Evolutionary conservation across 2,888 invertebrate genomes (phyloP), one percentile per base, ranked within the genome.

Genomic region (Clunio marinus): DNA sequence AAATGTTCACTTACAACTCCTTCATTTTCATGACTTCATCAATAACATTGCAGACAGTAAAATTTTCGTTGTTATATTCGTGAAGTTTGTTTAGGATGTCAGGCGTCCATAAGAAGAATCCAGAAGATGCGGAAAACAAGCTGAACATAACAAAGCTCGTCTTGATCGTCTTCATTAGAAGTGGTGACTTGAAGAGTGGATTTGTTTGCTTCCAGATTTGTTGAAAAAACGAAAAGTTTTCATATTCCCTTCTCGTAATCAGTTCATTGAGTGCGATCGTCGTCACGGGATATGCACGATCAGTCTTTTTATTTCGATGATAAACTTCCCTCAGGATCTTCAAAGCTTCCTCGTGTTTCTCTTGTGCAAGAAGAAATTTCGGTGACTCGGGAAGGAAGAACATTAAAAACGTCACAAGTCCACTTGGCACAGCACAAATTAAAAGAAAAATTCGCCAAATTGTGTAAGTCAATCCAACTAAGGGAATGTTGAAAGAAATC

Each of bases 381-480:
- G 93, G 92, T 70, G 89, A 92, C 75, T 93, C 93, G 0, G 91
- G 90, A 13, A 87, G 81, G 55, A 81, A 80, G 5, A 81, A 74
- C 13, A 87, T 77, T 13, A 85, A 80, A 0, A 85, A 41, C 0
- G 86, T 82, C 0, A 85, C 83, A 0, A 87, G 60, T 0, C 87
- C 73, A 72, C 86, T 85, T 0, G 91, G 86, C 1, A 88, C 37
- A 0, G 86, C 83, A 69, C 88, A 83, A 0, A 86, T 76, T 0
- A 88, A 81, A 1, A 92, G 77, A 69, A 90, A 84, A 3, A 91
- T 75, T 4, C 92, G 81, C 93, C 93, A 93, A 0, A 91, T 87
- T 35, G 86, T 83, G 74, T 86, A 85, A 0, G 76, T 75, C 70
- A 89, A 79, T 62, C 78, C 81, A 45, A 86, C 75, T 66, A 82